phyloP scores from a whole-genome alignment of 1,140 invertebrate genomes.

The Pristionchus pacificus region DNA sequence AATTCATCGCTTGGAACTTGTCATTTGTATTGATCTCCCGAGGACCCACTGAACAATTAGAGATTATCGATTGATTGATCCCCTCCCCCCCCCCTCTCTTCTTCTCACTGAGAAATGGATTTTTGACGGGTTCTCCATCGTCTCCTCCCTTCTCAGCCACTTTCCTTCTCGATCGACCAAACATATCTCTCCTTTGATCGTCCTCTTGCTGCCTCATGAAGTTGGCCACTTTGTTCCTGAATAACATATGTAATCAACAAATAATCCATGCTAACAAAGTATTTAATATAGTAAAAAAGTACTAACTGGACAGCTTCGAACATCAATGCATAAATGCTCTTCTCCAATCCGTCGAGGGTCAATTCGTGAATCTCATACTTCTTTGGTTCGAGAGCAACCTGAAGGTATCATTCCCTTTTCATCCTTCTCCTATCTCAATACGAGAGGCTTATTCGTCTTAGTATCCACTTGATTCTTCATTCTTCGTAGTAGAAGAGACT shows the following conservation, averaged over 20 bases:
- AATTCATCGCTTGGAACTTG: slow-evolving; percentile 42
- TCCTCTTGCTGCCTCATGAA: slow-evolving; percentile 26
- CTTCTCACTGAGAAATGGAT: background rate
- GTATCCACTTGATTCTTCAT: slow-evolving; percentile 47
- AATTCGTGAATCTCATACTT: slow-evolving; percentile 37
- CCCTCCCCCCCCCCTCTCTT: slow-evolving; percentile 9
- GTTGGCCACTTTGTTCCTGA: slow-evolving; percentile 40
- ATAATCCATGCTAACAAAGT: background rate
- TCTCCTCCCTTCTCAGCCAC: background rate
- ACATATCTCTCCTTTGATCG: background rate
- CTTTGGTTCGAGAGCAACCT: slow-evolving; percentile 37
- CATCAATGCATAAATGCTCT: slow-evolving; percentile 41
- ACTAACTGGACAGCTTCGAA: slow-evolving; percentile 43
- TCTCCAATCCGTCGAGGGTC: slow-evolving; percentile 37
- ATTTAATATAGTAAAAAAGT: background rate
- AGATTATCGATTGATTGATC: slow-evolving; percentile 41
- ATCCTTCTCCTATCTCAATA: no score
- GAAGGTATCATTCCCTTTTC: background rate
- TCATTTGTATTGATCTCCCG: slow-evolving; percentile 33
- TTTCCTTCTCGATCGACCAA: slow-evolving; percentile 5
- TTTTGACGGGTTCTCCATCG: background rate
- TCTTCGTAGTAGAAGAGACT: slow-evolving; percentile 46
- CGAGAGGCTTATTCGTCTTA: slow-evolving; percentile 41
- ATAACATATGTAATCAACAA: slow-evolving; percentile 7
- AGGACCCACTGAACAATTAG: slow-evolving; percentile 32